Base-by-base conservation (phyloP, 2,888 invertebrate species). In the Platycheirus albimanus region DNA sequence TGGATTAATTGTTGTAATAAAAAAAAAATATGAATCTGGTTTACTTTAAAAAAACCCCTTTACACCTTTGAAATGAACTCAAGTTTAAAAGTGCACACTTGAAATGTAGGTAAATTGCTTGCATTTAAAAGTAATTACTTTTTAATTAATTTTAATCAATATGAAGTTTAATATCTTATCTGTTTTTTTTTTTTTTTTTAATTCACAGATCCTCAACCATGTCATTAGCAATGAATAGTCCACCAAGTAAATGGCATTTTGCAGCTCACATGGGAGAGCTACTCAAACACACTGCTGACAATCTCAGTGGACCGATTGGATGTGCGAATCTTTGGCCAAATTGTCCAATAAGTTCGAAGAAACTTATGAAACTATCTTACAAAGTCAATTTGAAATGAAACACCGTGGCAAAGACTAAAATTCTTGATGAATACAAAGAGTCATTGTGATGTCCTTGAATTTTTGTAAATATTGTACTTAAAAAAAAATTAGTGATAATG, bases 201-300 rank as follows among this genome's bases (percentile, higher is more conserved):
- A 1, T 58, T 58, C 3, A 41, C 79, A 91, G 91, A 87, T 90
- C 90, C 17, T 91, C 91, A 19, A 90, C 91, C 2, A 89, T 91
- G 89, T 90, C 91, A 43, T 86, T 91, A 87, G 89, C 90, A 64
- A 90, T 90, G 90, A 90, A 90, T 85, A 87, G 89, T 72, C 88
- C 90, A 63, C 91, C 91, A 8, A 91, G 91, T 54, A 90, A 90
- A 81, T 91, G 91, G 91, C 91, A 91, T 76, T 91, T 91, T 85
- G 91, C 91, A 1, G 90, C 90, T 4, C 91, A 91, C 47, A 91
- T 91, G 91, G 91, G 91, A 6, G 91, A 91, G 76, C 75, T 91
- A n/a, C 86, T 91, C 74, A 88, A 89, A 1, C 89, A 89, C 52
- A 90, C 91, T 0, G 88, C 89, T 7, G 91, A 91, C 76, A 87